These are phyloP conservation scores for Heteronetta atricapilla DNA, from an alignment of 2,113 vertebrate genomes.

Conservation along the genomic window DNA sequence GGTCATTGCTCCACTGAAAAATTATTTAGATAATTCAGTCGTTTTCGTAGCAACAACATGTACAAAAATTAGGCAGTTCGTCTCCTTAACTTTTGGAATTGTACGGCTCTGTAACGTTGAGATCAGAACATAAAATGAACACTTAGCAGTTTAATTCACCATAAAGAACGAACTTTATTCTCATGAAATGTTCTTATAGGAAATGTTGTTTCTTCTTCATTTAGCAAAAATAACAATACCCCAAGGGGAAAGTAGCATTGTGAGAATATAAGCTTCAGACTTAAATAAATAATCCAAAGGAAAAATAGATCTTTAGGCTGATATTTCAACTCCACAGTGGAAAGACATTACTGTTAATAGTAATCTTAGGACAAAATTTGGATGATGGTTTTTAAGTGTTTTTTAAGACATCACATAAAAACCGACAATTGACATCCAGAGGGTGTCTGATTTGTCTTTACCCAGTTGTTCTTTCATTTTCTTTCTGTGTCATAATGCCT, in stretches of 20 bases:
- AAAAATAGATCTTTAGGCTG: background rate
- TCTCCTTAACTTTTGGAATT: conserved; percentile 49
- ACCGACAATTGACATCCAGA: background rate
- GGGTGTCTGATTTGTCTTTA: background rate
- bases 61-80: background rate
- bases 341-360: background rate
- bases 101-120: conserved; percentile 12
- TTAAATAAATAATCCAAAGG: conserved; percentile 53
- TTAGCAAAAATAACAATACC: conserved; percentile 69
- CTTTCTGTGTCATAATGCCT: background rate
- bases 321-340: background rate
- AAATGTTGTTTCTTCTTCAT: conserved; percentile 69
- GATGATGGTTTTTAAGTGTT: background rate
- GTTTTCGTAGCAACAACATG: background rate
- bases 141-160: conserved; percentile 68
- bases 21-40: background rate
- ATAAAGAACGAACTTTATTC: conserved; percentile 65
- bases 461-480: background rate
- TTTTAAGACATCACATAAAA: background rate
- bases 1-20: background rate
- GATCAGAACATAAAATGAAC: conserved; percentile 58
- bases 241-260: conserved; percentile 22
- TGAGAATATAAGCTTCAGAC: conserved; percentile 25
- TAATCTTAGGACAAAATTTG: background rate
- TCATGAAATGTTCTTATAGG: conserved; percentile 49